phyloP scores from a whole-genome alignment of 2,113 vertebrate species.

The Pagrus major region DNA sequence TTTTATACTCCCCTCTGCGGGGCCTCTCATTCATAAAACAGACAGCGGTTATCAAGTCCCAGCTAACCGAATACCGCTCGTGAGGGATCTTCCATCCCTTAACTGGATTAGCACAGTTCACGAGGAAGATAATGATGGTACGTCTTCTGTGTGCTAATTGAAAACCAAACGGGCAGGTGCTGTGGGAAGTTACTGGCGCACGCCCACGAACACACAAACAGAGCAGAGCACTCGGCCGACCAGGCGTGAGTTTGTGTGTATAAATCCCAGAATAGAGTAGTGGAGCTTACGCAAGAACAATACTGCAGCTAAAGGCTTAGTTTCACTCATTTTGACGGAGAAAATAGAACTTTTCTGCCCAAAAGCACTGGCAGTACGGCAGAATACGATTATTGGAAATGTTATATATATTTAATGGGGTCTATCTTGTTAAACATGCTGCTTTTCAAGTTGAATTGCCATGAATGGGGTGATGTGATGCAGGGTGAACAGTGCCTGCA shows the following conservation, averaged over 20 bases:
- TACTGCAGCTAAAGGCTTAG: slow-evolving; percentile 67
- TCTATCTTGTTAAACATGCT: slow-evolving; percentile 19
- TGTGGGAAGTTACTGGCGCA: slow-evolving; percentile 21
- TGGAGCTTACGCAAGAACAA: slow-evolving; percentile 70
- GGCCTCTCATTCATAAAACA: slow-evolving; percentile 57
- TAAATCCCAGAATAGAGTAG: slow-evolving; percentile 60
- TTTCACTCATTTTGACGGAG: slow-evolving; percentile 64
- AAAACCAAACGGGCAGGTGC: slow-evolving; percentile 55
- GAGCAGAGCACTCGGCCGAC: slow-evolving; percentile 20
- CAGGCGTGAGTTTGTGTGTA: slow-evolving; percentile 30
- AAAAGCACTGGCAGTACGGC: slow-evolving; percentile 28
- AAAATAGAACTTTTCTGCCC: slow-evolving; percentile 39
- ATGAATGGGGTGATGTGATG: not conserved
- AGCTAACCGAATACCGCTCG: slow-evolving; percentile 21
- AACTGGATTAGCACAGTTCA: slow-evolving; percentile 47
- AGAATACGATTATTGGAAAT: slow-evolving; percentile 43
- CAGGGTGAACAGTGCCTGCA: not conserved
- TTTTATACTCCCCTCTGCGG: slow-evolving; percentile 32
- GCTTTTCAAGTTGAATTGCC: slow-evolving; percentile 4
- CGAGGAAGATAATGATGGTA: slow-evolving; percentile 16
- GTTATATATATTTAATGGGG: slow-evolving; percentile 21
- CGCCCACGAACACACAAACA: slow-evolving; percentile 23
- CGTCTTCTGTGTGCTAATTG: slow-evolving; percentile 29
- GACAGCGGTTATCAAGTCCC: slow-evolving; percentile 15
- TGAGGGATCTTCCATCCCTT: slow-evolving; percentile 21